Percentiles rank a stretch among this genome's conserved stretches.
Conservation (phyloP, 2,888 invertebrate genomes). For the Oeneis ivallda region DNA sequence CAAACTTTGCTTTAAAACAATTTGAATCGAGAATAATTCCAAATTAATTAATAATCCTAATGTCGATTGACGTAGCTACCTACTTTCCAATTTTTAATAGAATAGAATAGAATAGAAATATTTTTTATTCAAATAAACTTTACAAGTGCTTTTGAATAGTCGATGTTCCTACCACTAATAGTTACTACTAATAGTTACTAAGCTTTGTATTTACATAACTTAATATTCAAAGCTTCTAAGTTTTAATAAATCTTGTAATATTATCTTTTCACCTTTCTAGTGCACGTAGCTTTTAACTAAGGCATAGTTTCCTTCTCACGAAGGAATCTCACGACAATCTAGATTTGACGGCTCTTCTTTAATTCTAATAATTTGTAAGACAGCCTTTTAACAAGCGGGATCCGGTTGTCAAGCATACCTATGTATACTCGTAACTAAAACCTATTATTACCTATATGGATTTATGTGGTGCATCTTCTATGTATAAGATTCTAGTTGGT, state of each 20-base stretch:
- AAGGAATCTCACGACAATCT: conserved; percentile 20
- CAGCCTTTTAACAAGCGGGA: conserved; percentile 16
- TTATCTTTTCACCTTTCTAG: not conserved
- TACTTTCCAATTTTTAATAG: not conserved
- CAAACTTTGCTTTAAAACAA: too few relatives aligned
- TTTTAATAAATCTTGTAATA: too few relatives aligned
- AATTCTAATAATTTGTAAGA: conserved; percentile 20
- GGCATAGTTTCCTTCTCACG: conserved; percentile 17
- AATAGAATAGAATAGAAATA: too few relatives aligned
- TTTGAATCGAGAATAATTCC: too few relatives aligned
- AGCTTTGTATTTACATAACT: too few relatives aligned
- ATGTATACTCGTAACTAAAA: not conserved
- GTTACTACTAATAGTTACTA: too few relatives aligned
- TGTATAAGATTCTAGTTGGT: not conserved
- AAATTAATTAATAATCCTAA: too few relatives aligned
- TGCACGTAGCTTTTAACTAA: conserved; percentile 14
- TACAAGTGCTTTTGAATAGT: too few relatives aligned
- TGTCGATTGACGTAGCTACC: not conserved
- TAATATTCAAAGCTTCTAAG: too few relatives aligned
- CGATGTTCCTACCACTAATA: too few relatives aligned
- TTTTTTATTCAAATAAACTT: too few relatives aligned
- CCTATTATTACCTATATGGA: not conserved
- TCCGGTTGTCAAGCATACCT: conserved; percentile 1
- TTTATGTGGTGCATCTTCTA: not conserved
- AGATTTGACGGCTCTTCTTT: conserved; percentile 11